Evolutionary conservation across 1,140 invertebrate species (phyloP), one percentile per base, ranked within the genome.

Genomic region (Coptotermes formosanus): DNA sequence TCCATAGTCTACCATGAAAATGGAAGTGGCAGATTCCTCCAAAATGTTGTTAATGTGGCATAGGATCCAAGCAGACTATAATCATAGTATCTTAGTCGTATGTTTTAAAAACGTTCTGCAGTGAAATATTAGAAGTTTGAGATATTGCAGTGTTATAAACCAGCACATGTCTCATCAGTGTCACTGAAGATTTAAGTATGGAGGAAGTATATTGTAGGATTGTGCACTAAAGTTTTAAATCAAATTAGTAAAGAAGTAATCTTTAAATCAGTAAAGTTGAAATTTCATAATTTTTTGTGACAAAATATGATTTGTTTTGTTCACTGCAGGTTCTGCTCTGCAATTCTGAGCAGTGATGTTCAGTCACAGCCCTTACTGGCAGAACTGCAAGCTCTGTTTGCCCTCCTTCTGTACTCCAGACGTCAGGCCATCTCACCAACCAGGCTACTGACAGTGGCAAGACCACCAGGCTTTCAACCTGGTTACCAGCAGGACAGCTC

Each of bases 401-500:
- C 94, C 1, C 91, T 95, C 82, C 92, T 97, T 89, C 93, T 94
- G 86, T 93, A 95, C 88, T 96, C 96, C 0, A 91, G 94, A 38
- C 91, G 93, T 45, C 91, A 90, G 48, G 93, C 93, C 55, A 90
- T 96, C 85, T 93, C 94, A n/a, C 96, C 96, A 0, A 92, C 91
- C 45, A 94, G 94, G 82, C 94, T 97, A 88, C 91, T 95, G 75
- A 91, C 92, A 83, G 92, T 93, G 0, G 93, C 95, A 0, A 91
- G 94, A 87, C 96, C 96, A 19, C 92, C 95, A 0, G 96, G 95
- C 89, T 97, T 98, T 90, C 92, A 93, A 44, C 91, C 92, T 43
- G 94, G 96, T 43, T 93, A 95, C 88, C 96, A 97, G 88, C 96
- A 98, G 89, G 97, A 97, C 89, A 97, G 96, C 90, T 97, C 96